These are phyloP conservation scores for Apteryx mantelli DNA, from an alignment of 2,113 vertebrate species.

Conservation along the genomic window DNA sequence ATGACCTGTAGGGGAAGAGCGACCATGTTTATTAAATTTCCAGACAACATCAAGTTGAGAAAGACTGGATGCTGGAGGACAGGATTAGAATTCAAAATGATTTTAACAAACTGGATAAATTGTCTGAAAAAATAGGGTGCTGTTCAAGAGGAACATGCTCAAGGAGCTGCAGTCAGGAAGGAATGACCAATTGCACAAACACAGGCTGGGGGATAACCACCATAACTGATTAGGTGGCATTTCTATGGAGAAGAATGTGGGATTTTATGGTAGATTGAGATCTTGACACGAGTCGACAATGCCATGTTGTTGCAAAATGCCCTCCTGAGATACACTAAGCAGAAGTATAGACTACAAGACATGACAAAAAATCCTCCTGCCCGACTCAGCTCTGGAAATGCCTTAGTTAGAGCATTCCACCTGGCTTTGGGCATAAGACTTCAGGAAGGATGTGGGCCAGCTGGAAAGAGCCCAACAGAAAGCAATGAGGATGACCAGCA, in stretches of 20 bases:
- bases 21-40: background rate
- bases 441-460: background rate
- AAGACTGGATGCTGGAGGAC: background rate
- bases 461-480: background rate
- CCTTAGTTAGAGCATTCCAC: background rate
- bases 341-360: background rate
- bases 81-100: slow-evolving; percentile 34
- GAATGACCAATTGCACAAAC: background rate
- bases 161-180: background rate
- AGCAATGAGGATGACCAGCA: background rate
- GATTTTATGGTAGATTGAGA: background rate
- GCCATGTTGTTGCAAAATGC: background rate
- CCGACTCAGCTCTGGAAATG: background rate
- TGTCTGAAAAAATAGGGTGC: background rate
- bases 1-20: background rate
- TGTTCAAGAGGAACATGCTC: background rate
- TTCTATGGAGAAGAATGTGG: background rate
- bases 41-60: slow-evolving; percentile 6
- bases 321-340: background rate
- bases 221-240: background rate
- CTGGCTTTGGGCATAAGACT: background rate
- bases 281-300: background rate
- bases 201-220: background rate
- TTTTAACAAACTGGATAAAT: background rate
- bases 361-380: background rate